Conservation (phyloP, 2,113 vertebrate species). For the Hymenochirus boettgeri region DNA sequence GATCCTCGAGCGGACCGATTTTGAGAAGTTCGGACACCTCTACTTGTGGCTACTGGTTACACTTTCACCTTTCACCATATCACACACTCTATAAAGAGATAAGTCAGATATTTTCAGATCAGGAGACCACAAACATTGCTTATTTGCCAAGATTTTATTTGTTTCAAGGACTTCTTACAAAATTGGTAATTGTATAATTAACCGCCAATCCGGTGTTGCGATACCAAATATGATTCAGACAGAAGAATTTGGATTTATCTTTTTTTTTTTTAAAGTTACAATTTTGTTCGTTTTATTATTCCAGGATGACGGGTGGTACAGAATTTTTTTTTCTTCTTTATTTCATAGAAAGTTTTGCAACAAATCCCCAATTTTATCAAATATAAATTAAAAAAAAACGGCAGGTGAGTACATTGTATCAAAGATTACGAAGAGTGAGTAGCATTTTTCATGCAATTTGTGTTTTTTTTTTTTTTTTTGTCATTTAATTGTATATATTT, state of each 20-base stretch:
- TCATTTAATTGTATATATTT: slow-evolving; percentile 76
- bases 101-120: too few species aligned
- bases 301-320: slow-evolving; percentile 60
- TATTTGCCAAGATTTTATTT: slow-evolving; percentile 74
- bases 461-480: slow-evolving; percentile 43
- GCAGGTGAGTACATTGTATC: slow-evolving; percentile 85
- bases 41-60: too few species aligned
- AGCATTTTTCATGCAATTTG: slow-evolving; percentile 83
- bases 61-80: too few species aligned
- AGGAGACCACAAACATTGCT: slow-evolving; percentile 44
- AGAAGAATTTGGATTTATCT: slow-evolving; percentile 80
- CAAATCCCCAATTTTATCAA: slow-evolving; percentile 92
- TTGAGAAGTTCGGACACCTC: too few species aligned
- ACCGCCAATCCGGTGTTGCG: slow-evolving; percentile 88
- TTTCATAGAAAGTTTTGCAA: slow-evolving; percentile 81
- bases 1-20: too few species aligned
- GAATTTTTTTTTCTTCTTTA: too few species aligned
- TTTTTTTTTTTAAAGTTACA: slow-evolving; percentile 56
- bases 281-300: slow-evolving; percentile 17
- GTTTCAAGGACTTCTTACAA: slow-evolving; percentile 97
- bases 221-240: slow-evolving; percentile 82
- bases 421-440: slow-evolving; percentile 90
- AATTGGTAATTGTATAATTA: slow-evolving; percentile 94
- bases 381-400: slow-evolving; percentile 87
- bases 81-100: too few species aligned